Base-by-base conservation (phyloP, 2,888 invertebrate species). In the Sinohyriopsis cumingii region DNA sequence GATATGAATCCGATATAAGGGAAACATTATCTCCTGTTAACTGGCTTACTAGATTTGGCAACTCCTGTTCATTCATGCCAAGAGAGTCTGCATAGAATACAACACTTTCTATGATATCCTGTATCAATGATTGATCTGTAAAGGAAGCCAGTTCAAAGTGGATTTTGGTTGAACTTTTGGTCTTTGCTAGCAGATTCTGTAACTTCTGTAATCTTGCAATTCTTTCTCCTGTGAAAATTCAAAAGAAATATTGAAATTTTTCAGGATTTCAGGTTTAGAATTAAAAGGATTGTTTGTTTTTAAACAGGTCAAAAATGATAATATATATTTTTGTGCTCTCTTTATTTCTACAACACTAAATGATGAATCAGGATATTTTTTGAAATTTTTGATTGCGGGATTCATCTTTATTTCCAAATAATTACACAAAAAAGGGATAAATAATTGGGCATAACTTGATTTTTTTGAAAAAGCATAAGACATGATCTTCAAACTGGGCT, bases 111-210 rank as follows among this genome's bases (percentile, higher is more conserved):
- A 93, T 92, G 0, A 96, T 89, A 63, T 94, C 93, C 68, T 92
- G 90, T 18, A 96, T 89, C 18, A 95, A 90, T 61, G 92, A 91
- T 67, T 93, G 91, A 85, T 96, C 95, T 0, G 94, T 93, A 83
- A 94, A 95, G 64, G 95, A 95, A 6, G 95, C 96, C 94, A 96
- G 94, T 89, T 96, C 96, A 87, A 96, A 96, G 87, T 96, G 95
- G 62, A 94, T 92, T 77, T 82, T 83, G 5, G 95, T 94, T 15
- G 91, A 89, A 19, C 84, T 69, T 0, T 93, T 91, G 78, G 93
- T 93, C 18, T 91, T 91, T 67, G 91, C 90, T 89, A 95, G 93
- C 90, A 95, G 94, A 73, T 92, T 89, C 79, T 92, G 92, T 1
- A 95, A 92, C 88, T 93, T 93, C 45, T 91, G 87, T 66, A 95